Percentiles rank a stretch among this genome's conserved stretches.
Conservation (phyloP, 2,888 invertebrate species). For the Lasioglossum vierecki region DNA sequence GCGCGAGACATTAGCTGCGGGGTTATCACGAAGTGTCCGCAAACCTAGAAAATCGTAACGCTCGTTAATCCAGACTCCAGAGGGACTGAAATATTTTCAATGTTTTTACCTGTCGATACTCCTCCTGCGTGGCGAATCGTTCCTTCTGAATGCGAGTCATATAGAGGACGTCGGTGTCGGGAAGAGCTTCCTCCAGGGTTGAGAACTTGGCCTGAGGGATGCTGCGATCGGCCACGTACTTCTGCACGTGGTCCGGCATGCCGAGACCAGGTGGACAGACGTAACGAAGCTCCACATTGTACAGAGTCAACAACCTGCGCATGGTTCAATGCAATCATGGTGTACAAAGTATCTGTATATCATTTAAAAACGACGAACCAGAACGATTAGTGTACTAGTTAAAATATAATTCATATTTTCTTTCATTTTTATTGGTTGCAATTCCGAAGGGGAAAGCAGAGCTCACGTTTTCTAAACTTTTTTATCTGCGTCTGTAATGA, state of each 20-base stretch:
- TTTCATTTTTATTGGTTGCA: no score
- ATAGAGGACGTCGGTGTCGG: slow-evolving; percentile 98
- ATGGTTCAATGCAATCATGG: no score
- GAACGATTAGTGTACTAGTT: no score
- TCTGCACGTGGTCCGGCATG: slow-evolving; percentile 95
- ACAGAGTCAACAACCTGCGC: slow-evolving; percentile 91
- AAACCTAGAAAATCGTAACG: slow-evolving; percentile 86
- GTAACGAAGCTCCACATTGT: slow-evolving; percentile 96
- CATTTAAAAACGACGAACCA: no score
- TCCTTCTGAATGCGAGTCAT: slow-evolving; percentile 99
- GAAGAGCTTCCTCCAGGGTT: slow-evolving; percentile 93
- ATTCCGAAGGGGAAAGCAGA: no score
- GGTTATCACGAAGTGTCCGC: slow-evolving; percentile 95
- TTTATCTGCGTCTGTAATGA: no score
- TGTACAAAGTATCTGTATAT: no score
- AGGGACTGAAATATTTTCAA: slow-evolving; percentile 64
- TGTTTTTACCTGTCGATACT: slow-evolving; percentile 91
- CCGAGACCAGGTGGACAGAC: slow-evolving; percentile 94
- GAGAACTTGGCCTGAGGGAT: slow-evolving; percentile 90
- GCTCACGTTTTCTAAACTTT: no score
- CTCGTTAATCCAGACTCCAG: neutral
- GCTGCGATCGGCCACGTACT: slow-evolving; percentile 91
- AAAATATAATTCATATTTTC: no score
- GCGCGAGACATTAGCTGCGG: slow-evolving; percentile 98
- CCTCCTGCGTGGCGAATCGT: slow-evolving; percentile 92